These are phyloP conservation scores for Xenopus laevis DNA, from an alignment of 2,113 vertebrate species.

Conservation along the genomic window DNA sequence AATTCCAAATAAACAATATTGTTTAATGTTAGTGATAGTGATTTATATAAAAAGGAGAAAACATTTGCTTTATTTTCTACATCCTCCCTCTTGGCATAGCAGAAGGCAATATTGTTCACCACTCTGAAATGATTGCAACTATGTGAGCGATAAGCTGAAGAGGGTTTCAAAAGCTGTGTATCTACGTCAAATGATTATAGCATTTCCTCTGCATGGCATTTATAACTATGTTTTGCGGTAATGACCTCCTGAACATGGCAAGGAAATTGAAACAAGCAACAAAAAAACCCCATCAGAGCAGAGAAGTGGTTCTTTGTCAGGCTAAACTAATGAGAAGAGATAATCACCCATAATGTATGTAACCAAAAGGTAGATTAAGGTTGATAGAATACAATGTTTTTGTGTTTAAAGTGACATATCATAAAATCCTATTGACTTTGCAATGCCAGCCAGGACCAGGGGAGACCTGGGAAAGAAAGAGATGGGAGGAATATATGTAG, in stretches of 20 bases:
- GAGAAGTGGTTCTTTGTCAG: conserved; percentile 27
- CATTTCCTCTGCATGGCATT: conserved; percentile 1
- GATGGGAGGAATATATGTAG: conserved; percentile 5
- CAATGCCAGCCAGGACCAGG: conserved; percentile 18
- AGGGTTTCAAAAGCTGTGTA: conserved; percentile 13
- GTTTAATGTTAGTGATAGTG: too few relatives aligned
- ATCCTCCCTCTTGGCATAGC: too few relatives aligned
- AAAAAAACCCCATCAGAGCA: background rate
- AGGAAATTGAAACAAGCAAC: conserved; percentile 1
- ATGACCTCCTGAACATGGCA: conserved; percentile 24
- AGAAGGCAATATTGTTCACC: too few relatives aligned
- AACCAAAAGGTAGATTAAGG: conserved; percentile 37
- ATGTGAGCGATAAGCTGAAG: background rate
- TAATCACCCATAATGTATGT: conserved; percentile 27
- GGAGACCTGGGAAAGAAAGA: background rate
- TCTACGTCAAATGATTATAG: conserved; percentile 4
- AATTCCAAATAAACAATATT: too few relatives aligned
- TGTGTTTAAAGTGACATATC: too few relatives aligned
- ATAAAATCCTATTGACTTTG: conserved; percentile 37
- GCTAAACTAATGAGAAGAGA: conserved; percentile 34
- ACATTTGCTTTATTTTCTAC: too few relatives aligned
- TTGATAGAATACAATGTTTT: conserved; percentile 29
- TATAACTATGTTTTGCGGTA: conserved; percentile 13
- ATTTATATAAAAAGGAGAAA: too few relatives aligned
- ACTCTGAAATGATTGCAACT: too few relatives aligned